Evolutionary conservation across 2,113 vertebrate genomes (phyloP), one percentile per base, ranked within the genome.

Genomic region (Jacana jacana): DNA sequence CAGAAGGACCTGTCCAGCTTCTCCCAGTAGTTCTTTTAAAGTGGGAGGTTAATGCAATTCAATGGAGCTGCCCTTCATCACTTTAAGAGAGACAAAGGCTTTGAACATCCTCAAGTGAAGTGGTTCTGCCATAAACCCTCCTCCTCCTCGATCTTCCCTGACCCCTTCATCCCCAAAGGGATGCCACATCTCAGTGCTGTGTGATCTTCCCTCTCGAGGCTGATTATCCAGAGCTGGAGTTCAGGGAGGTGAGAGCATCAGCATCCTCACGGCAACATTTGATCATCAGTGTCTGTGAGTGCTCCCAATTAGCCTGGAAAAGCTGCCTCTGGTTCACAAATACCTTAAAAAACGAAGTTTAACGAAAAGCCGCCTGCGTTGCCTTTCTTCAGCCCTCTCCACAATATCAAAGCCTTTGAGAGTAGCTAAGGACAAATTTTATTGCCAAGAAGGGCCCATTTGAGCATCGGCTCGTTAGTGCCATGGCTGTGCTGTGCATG

Each of bases 301-400:
- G 75, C 81, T 91, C 81, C 94, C 91, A 93, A 95, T 96, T 97
- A 97, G 76, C 89, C 93, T 58, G 55, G n/a, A 54, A 86, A 35
- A 0, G 4, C 64, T 63, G 63, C 66, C 85, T 63, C 46, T 0
- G 0, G 27, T 51, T 88, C 78, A 70, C 52, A 89, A 89, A 91
- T 11, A 66, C 85, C 86, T 87, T n/a, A 40, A 76, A 85, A 85
- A 84, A 28, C 1, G 15, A 80, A 76, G 24, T 68, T 71, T 51
- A 93, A 89, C 10, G 0, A 92, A 82, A 95, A 88, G 49, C 94
- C 9, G 0, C 85, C 82, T 20, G 58, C 2, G 1, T 71, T 80
- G 81, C 85, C 64, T 94, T 97, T 95, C 64, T 96, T 89, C 89
- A 89, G 37, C 51, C 51, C 60, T 66, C 71, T 80, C 78, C 5